Evolutionary conservation across 2,797 vertebrate species (phyloP), one percentile per base, ranked within the genome.

Genomic region (Cephalopachus bancanus): DNA sequence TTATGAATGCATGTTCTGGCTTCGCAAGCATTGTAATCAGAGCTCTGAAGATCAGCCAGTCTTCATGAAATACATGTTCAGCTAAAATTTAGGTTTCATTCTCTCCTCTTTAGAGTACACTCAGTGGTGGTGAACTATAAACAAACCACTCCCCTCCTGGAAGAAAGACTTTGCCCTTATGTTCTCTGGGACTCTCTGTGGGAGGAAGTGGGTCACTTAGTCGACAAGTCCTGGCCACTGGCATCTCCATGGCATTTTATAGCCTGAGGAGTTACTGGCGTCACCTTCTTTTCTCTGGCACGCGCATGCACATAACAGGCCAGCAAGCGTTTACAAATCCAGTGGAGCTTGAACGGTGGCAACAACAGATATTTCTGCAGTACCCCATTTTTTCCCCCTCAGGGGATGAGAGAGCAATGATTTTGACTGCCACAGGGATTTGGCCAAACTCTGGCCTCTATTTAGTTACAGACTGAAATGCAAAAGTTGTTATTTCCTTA

Each of bases 381-480:
- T 67, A 81, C 5, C 33, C 1, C 14, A 5, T 71, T 14, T 92
- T 95, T 94, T 96, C 53, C 44, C 44, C 44, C 44, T 55, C 33
- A 28, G 60, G 12, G 14, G 30, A 79, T 19, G 1, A 4, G 24
- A 89, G 53, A 59, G 1, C 1, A 67, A 53, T n/a, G 88, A 16
- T 69, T 97, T 88, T n/a, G 24, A 37, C 19, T 62, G 57, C 57
- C 57, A 92, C 69, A 64, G 37, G 44, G 33, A 74, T 80, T 87
- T 83, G 51, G 67, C 14, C 65, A 78, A 92, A 64, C 55, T 90
- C 71, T 75, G 62, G 57, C 26, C 60, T 93, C 97, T 92, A 2
- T 55, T 96, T 93, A 97, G 96, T 90, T n/a, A 1, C 96, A 80
- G 37, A 37, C 8, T 91, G 33, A 83, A 59, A 83, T 83, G n/a